Evolutionary conservation across 2,113 vertebrate genomes (phyloP).

Genomic region (Phoxinus phoxinus): DNA sequence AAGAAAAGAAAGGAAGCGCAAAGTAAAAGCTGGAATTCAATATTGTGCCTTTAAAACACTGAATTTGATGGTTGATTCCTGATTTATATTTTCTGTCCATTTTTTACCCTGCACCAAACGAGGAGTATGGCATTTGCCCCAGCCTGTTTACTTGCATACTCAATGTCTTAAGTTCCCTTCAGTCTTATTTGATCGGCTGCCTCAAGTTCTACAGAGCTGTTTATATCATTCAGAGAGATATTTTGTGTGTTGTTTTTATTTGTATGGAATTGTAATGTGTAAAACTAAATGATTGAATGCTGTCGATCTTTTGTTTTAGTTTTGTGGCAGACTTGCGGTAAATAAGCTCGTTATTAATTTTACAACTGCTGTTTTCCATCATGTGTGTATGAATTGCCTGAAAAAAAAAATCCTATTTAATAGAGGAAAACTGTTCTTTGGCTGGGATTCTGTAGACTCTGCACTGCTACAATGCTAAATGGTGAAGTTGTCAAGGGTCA

Average conservation of each 20-base stretch:
- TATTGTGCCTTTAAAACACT: conserved; percentile 1
- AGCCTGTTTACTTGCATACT: background rate
- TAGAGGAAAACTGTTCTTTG: background rate
- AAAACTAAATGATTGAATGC: conserved; percentile 10
- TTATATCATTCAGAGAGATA: background rate
- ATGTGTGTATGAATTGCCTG: background rate
- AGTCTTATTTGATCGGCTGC: background rate
- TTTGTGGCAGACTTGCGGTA: background rate
- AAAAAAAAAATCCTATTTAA: background rate
- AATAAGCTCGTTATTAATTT: background rate
- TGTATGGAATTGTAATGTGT: conserved; percentile 62
- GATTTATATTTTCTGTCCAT: background rate
- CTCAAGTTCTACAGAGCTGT: background rate
- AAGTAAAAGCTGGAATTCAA: background rate
- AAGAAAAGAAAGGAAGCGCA: background rate
- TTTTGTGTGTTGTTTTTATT: background rate
- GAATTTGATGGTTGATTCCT: background rate
- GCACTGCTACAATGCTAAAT: background rate
- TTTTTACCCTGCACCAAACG: background rate
- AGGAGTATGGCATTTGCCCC: background rate
- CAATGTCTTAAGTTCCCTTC: background rate
- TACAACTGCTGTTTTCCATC: background rate
- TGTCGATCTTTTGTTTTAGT: conserved; percentile 41
- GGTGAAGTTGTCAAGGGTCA: background rate
- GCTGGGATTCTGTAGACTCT: background rate